These are phyloP conservation scores for Odontamblyopus rebecca DNA, from an alignment of 2,797 vertebrate genomes.

Conservation along the genomic window DNA sequence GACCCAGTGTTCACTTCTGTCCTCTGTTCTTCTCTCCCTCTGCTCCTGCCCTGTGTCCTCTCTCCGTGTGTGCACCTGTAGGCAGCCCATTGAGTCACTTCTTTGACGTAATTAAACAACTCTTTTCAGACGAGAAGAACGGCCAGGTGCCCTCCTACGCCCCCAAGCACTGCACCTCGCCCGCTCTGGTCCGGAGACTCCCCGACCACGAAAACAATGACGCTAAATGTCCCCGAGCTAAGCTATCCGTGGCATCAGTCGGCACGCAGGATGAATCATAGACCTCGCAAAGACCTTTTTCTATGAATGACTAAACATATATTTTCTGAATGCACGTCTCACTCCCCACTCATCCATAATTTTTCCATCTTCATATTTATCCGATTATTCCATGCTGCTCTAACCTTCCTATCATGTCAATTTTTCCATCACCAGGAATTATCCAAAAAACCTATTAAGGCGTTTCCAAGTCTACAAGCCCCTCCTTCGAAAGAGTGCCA, in stretches of 20 bases:
- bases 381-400: slow-evolving; percentile 46
- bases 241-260: slow-evolving; percentile 82
- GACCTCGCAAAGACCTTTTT: slow-evolving; percentile 55
- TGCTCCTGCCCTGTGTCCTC: slow-evolving; percentile 65
- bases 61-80: slow-evolving; percentile 85
- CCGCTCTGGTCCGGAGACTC: slow-evolving; percentile 82
- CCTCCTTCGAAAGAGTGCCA: slow-evolving; percentile 52
- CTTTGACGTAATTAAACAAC: slow-evolving; percentile 99
- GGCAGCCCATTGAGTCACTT: slow-evolving; percentile 98
- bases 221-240: slow-evolving; percentile 86
- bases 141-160: slow-evolving; percentile 91
- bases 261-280: slow-evolving; percentile 90
- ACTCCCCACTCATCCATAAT: slow-evolving; percentile 38
- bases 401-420: slow-evolving; percentile 70
- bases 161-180: slow-evolving; percentile 82
- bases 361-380: slow-evolving; percentile 9
- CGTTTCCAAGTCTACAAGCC: slow-evolving; percentile 53
- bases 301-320: slow-evolving; percentile 75
- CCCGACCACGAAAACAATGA: slow-evolving; percentile 87
- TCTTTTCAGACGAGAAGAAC: slow-evolving; percentile 99
- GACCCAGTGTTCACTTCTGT: slow-evolving; percentile 85
- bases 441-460: slow-evolving; percentile 94
- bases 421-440: slow-evolving; percentile 96
- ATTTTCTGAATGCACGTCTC: slow-evolving; percentile 74
- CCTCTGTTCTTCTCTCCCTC: slow-evolving; percentile 79